These are phyloP conservation scores for Zeus faber DNA, from an alignment of 2,113 vertebrate species.

Conservation along the genomic window DNA sequence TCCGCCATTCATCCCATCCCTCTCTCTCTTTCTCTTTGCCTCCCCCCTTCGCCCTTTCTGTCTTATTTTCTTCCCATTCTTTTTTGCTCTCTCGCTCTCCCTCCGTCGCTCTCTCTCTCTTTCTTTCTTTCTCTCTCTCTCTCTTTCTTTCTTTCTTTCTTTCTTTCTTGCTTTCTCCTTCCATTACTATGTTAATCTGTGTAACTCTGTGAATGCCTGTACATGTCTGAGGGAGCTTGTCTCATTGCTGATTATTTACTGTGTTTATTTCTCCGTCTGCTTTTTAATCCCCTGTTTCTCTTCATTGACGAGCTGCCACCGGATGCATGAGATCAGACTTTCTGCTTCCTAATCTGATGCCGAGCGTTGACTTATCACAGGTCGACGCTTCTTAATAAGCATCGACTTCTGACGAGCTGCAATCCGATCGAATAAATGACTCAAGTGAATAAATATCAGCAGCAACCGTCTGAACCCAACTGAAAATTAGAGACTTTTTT, in stretches of 20 bases:
- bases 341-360: background rate
- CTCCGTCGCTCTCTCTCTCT: background rate
- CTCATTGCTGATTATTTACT: background rate
- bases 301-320: background rate
- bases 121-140: background rate
- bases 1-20: slow-evolving; percentile 24
- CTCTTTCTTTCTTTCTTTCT: background rate
- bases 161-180: background rate
- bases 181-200: too few species aligned
- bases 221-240: too few species aligned
- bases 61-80: too few species aligned
- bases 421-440: too few species aligned
- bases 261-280: slow-evolving; percentile 1
- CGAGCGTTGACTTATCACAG: too few species aligned
- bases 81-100: background rate
- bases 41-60: background rate
- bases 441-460: too few species aligned
- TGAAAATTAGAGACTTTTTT: too few species aligned
- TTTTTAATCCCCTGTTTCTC: background rate
- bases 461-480: too few species aligned
- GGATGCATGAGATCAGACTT: background rate
- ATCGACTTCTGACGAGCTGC: too few species aligned
- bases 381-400: too few species aligned
- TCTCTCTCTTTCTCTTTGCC: slow-evolving; percentile 21
- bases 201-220: too few species aligned